Evolutionary conservation across 2,888 invertebrate genomes (phyloP).

Genomic region (Diplazon laetatorius): DNA sequence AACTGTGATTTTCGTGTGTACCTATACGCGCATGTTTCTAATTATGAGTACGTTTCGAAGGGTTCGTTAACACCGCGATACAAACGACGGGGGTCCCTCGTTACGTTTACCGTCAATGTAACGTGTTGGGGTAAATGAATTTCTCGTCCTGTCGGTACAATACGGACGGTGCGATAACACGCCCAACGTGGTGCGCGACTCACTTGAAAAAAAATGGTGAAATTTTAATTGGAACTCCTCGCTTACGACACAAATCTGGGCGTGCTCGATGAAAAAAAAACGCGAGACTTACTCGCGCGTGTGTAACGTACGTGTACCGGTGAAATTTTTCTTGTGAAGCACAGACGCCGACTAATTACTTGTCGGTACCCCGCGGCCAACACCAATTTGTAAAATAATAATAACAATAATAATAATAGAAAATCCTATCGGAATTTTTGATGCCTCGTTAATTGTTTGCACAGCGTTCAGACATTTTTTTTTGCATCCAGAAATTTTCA

Average conservation of each 20-base stretch:
- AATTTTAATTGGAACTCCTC: slow-evolving; percentile 48
- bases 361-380: neutral
- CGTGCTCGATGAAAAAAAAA: slow-evolving; percentile 9
- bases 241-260: slow-evolving; percentile 33
- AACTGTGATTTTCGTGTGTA: neutral
- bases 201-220: slow-evolving; percentile 27
- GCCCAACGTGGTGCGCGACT: neutral
- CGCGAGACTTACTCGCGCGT: neutral
- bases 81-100: neutral
- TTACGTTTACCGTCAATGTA: neutral
- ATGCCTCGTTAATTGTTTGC: neutral
- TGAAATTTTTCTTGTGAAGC: neutral
- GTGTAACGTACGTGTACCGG: neutral
- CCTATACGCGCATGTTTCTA: neutral
- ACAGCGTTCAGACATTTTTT: neutral
- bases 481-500: neutral
- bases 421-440: neutral
- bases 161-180: neutral
- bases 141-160: slow-evolving; percentile 15
- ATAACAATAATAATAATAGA: neutral
- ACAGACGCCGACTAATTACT: slow-evolving; percentile 22
- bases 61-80: slow-evolving; percentile 7
- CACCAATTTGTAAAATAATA: slow-evolving; percentile 3
- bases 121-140: slow-evolving; percentile 10
- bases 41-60: slow-evolving; percentile 20